Base-by-base conservation (phyloP, 2,888 invertebrate species). In the Zeuzera pyrina region DNA sequence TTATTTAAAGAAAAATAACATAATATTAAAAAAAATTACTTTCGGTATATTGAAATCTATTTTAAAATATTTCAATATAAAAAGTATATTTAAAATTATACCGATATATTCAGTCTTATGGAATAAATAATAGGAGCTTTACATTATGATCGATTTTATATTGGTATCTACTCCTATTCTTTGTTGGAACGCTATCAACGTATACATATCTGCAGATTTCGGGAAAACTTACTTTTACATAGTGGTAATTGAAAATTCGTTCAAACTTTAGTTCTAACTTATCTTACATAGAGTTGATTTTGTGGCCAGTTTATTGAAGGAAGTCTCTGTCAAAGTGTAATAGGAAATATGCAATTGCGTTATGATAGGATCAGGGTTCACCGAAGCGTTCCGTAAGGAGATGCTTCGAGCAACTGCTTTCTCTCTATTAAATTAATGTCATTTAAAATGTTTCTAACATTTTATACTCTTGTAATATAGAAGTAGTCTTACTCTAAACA, bases 341-440 rank as follows among this genome's bases (percentile, higher is more conserved):
- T 12, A 25, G 12, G 47, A 57, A 64, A 68, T 70, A 76, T 77
- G 69, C 72, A 68, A 81, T 78, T 78, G 73, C 78, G 73, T 76
- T 83, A 78, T 81, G 81, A 81, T 81, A 74, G 81, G 81, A 83
- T 83, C 78, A 68, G 81, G 60, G 66, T 67, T 70, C 77, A 68
- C 37, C 57, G 67, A 57, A 72, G 79, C 81, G 59, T 52, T 49
- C 55, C 52, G 52, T 52, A 52, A 47, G 55, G 57, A 60, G 59
- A 50, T 54, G 61, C 57, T 60, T 46, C 52, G 45, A 61, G 53
- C 45, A 42, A 53, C 52, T 43, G 41, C 56, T 61, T 53, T 61
- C 57, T 61, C 59, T 58, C 47, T 71, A 64, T 64, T 63, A 72
- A 60, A 60, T 59, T 74, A 73, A 73, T 72, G 60, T 64, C 52